Percentiles rank a stretch among this genome's conserved stretches.
Evolutionary conservation across 2,113 vertebrate genomes (phyloP).

Genomic region (Ceratotherium simum): DNA sequence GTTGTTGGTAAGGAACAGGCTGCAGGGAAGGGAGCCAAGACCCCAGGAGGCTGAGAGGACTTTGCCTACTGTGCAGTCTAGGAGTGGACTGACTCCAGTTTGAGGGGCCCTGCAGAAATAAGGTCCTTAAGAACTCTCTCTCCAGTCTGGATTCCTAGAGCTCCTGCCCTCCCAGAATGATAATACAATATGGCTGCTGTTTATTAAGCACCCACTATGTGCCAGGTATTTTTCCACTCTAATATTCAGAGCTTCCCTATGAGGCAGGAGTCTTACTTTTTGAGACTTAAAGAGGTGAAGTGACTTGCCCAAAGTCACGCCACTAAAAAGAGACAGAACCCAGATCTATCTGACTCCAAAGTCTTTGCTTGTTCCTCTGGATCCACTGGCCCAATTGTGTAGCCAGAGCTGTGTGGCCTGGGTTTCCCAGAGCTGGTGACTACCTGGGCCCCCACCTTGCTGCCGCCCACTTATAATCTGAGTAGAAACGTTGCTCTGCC

Average conservation of each 20-base stretch:
- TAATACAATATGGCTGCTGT: neutral
- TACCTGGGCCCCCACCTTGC: neutral
- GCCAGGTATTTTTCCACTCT: neutral
- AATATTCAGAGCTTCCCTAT: neutral
- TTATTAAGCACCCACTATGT: neutral
- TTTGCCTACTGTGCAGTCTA: constrained; percentile 26
- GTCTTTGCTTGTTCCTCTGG: neutral
- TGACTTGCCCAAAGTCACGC: neutral
- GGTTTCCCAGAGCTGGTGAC: neutral
- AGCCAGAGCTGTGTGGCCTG: neutral
- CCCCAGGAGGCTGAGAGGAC: constrained; percentile 43
- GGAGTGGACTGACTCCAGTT: neutral
- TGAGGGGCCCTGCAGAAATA: neutral
- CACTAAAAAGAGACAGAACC: neutral
- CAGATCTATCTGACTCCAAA: constrained; percentile 6
- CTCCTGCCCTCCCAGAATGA: neutral
- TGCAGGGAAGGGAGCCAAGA: constrained; percentile 63
- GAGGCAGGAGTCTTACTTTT: constrained; percentile 14
- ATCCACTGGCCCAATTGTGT: neutral
- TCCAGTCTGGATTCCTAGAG: neutral
- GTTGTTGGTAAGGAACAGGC: constrained; percentile 43
- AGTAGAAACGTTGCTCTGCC: neutral
- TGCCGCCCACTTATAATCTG: neutral
- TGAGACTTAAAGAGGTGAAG: constrained; percentile 7
- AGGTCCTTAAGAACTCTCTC: neutral